Base-by-base conservation (phyloP, 2,888 invertebrate species). In the Nomada flava region DNA sequence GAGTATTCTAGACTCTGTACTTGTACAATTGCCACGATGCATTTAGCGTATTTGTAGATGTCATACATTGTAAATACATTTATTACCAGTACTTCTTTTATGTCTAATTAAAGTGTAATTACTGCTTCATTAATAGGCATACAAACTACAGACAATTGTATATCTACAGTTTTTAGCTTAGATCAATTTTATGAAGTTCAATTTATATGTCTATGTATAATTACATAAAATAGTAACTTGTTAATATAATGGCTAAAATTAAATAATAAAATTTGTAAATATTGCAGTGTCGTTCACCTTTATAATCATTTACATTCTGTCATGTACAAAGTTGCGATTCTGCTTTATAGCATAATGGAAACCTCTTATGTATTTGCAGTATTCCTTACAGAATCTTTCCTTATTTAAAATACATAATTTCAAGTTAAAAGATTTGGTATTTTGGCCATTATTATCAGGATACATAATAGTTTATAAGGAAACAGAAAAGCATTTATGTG, bases 201-300 rank as follows among this genome's bases (percentile, higher is more conserved):
- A 64, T 62, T 57, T 20, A 59, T 44, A 57, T 76, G 47, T 68
- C 68, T 79, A 68, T 44, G 47, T 62, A 67, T 64, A 69, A 69
- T 50, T n/a, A 68, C 50, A 29, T 18, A 69, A 63, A 42, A 57
- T 50, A 74, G 20, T n/a, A 44, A 57, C 64, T 85, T 82, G 57
- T 85, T 85, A 67, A 82, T 76, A 72, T 83, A 85, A 77, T 86
- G 86, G 76, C 76, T 82, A 76, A 79, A 79, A 76, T 85, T 71
- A 83, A 75, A 65, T 64, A 68, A 69, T 57, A 23, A 57, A 68
- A 73, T 74, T 59, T 82, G 74, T 85, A 86, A 74, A 80, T 83
- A 77, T 53, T n/a, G 36, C 44, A 57, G n/a, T 9, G 13, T n/a
- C 15, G 55, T 42, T 65, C 36, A 52, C 60, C 44, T 81, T 68